Percentiles rank a stretch among this genome's conserved stretches.
These are phyloP conservation scores for Sprattus sprattus DNA, from an alignment of 2,113 vertebrate genomes.

Conservation along the genomic window DNA sequence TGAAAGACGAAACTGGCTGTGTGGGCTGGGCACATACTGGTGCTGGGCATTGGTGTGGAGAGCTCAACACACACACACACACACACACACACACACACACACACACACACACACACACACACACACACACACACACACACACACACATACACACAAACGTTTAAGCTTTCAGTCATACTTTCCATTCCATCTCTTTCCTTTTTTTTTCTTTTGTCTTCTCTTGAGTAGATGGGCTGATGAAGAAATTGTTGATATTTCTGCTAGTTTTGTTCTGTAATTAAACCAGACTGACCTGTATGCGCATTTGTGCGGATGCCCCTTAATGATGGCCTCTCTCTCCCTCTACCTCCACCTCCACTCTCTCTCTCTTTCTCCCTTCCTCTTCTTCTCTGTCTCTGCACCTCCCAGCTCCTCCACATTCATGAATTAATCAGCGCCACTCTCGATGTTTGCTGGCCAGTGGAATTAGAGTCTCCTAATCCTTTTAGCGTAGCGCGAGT, in stretches of 20 bases:
- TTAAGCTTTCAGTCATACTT: no score
- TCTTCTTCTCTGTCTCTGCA: not conserved
- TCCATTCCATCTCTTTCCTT: no score
- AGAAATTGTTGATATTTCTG: not conserved
- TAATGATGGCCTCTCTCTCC: not conserved
- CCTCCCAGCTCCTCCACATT: not conserved
- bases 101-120: no score
- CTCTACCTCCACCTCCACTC: not conserved
- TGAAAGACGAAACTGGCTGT: not conserved
- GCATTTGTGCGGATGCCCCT: not conserved
- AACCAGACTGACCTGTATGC: not conserved
- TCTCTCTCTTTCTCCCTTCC: not conserved
- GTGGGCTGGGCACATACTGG: not conserved
- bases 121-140: no score
- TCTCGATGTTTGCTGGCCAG: not conserved
- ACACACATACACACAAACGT: not conserved
- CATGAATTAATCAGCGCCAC: conserved; percentile 10
- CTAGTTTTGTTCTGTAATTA: not conserved
- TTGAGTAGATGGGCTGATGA: not conserved
- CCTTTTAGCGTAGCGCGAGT: conserved; percentile 1
- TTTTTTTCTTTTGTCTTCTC: no score
- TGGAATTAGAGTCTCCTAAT: conserved; percentile 1
- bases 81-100: no score
- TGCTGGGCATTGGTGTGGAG: no score
- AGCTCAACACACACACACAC: no score